These are phyloP conservation scores for Brachionus sp. DNA, from an alignment of 1,140 invertebrate genomes.

Conservation along the genomic window DNA sequence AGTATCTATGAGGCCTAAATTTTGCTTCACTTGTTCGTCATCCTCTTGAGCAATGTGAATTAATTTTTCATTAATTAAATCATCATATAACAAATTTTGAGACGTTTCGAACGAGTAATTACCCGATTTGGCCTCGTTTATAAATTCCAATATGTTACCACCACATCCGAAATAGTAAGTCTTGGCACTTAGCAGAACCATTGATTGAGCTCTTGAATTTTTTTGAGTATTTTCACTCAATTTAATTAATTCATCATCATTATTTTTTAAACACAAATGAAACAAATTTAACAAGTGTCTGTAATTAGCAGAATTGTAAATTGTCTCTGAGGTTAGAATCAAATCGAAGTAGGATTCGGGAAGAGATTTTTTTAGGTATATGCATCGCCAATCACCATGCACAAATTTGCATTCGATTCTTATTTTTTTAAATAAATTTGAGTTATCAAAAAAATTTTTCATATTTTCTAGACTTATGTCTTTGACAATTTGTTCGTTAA, in stretches of 20 bases:
- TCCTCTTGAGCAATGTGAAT: neutral
- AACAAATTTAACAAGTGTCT: slow-evolving; percentile 41
- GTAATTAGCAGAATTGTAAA: slow-evolving; percentile 38
- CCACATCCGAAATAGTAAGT: slow-evolving; percentile 44
- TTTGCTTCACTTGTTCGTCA: neutral
- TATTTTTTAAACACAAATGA: slow-evolving; percentile 2
- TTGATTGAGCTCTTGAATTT: slow-evolving; percentile 35
- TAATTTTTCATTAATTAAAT: slow-evolving; percentile 34
- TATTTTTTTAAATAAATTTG: neutral
- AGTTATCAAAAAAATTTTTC: neutral
- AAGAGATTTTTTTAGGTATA: neutral
- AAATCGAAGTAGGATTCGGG: slow-evolving; percentile 21
- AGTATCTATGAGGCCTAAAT: neutral
- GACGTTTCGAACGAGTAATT: neutral
- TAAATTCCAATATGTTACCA: slow-evolving; percentile 33
- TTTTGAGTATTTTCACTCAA: neutral
- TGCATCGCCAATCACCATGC: slow-evolving; percentile 24
- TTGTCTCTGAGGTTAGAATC: slow-evolving; percentile 37
- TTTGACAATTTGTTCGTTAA: slow-evolving; percentile 32
- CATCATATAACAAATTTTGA: slow-evolving; percentile 2
- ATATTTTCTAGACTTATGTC: slow-evolving; percentile 19
- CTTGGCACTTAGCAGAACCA: slow-evolving; percentile 24
- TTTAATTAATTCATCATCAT: neutral
- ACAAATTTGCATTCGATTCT: neutral
- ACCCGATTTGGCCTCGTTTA: slow-evolving; percentile 1